Evolutionary conservation across 2,888 invertebrate species (phyloP).

Genomic region (Xanthia togata): DNA sequence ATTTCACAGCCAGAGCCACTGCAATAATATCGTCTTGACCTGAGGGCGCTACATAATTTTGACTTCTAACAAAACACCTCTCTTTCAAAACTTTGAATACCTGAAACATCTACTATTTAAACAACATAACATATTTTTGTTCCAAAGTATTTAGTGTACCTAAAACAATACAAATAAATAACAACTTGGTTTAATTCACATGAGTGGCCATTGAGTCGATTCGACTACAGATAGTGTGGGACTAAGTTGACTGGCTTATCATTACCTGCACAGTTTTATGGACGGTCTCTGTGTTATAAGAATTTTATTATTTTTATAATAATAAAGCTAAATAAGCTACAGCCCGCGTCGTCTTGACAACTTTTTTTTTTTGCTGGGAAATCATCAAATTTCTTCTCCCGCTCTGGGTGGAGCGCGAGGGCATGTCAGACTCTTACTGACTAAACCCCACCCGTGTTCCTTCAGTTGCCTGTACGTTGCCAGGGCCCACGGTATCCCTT

Average conservation of each 20-base stretch:
- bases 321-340: background rate
- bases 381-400: too few relatives aligned
- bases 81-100: background rate
- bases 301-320: conserved; percentile 26
- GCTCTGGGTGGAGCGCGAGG: too few relatives aligned
- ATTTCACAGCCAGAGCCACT: background rate
- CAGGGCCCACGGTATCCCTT: too few relatives aligned
- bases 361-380: too few relatives aligned
- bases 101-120: background rate
- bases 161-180: conserved; percentile 47
- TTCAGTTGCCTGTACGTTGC: too few relatives aligned
- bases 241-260: conserved; percentile 25
- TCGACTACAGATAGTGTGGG: conserved; percentile 49
- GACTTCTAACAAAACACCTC: background rate
- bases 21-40: background rate
- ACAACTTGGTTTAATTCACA: conserved; percentile 59
- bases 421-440: too few relatives aligned
- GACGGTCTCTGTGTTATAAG: conserved; percentile 13
- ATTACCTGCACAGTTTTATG: conserved; percentile 33
- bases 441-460: too few relatives aligned
- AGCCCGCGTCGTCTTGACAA: too few relatives aligned
- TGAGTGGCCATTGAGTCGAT: conserved; percentile 47
- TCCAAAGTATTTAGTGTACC: conserved; percentile 6
- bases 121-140: background rate
- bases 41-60: background rate